These are phyloP conservation scores for Tricholaema leucomelas DNA, from an alignment of 2,113 vertebrate genomes.

Conservation along the genomic window DNA sequence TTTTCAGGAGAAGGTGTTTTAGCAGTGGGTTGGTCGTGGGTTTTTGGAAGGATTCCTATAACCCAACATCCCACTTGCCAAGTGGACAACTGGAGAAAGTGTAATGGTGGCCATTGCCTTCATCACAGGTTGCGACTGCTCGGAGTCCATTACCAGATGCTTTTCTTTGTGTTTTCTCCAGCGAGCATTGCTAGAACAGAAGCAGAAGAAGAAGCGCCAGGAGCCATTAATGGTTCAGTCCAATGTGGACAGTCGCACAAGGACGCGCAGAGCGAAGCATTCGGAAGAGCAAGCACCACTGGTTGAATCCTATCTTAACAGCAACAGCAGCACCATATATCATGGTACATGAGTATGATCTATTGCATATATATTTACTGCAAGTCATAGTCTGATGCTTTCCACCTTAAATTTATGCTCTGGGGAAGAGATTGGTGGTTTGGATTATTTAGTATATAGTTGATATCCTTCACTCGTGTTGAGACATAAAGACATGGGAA, in stretches of 20 bases:
- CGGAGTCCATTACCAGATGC: neutral
- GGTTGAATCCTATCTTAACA: conserved; percentile 96
- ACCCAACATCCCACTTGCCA: neutral
- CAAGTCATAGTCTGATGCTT: neutral
- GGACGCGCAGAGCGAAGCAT: conserved; percentile 87
- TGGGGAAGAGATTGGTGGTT: neutral
- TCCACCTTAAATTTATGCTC: neutral
- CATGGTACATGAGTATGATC: conserved; percentile 79
- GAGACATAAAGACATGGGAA: neutral
- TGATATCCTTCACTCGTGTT: neutral
- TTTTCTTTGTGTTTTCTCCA: conserved; percentile 58
- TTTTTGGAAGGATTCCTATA: neutral
- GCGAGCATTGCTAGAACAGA: conserved; percentile 94
- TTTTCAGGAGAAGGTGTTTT: conserved; percentile 32
- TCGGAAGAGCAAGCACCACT: conserved; percentile 96
- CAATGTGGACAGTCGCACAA: conserved; percentile 88
- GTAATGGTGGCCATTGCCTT: neutral
- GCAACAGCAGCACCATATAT: conserved; percentile 94
- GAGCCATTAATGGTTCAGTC: conserved; percentile 98
- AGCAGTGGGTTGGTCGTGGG: neutral
- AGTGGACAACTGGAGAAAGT: neutral
- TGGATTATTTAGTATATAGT: neutral
- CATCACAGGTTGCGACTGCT: neutral
- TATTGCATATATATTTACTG: neutral
- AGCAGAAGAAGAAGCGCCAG: conserved; percentile 98